Percentiles rank a stretch among this genome's conserved stretches.
Evolutionary conservation across 2,113 vertebrate species (phyloP).

Genomic region (Plecotus auritus): DNA sequence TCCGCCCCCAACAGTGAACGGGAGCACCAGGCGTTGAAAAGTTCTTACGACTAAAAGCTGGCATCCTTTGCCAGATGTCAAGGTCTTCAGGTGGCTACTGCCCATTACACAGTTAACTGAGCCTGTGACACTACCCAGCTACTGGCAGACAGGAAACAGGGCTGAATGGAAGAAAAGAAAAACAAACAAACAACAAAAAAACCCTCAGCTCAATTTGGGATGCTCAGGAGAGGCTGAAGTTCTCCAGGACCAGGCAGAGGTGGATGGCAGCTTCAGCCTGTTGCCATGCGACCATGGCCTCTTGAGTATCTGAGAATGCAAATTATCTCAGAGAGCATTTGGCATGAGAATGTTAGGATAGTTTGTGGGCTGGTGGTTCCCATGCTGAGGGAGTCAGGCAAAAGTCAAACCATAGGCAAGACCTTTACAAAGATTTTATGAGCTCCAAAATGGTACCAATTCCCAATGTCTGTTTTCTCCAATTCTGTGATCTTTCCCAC

Average conservation of each 20-base stretch:
- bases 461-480: background rate
- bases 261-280: background rate
- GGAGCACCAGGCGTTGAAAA: background rate
- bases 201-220: background rate
- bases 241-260: background rate
- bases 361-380: background rate
- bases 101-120: background rate
- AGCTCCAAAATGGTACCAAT: background rate
- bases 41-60: background rate
- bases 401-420: background rate
- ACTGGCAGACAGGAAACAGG: background rate
- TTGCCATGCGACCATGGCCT: accelerated
- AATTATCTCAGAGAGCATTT: background rate
- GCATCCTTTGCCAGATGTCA: background rate
- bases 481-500: background rate
- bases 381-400: background rate
- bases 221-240: background rate
- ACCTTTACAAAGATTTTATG: background rate
- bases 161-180: background rate
- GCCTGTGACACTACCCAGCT: background rate
- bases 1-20: background rate
- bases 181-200: background rate
- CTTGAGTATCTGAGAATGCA: background rate
- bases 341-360: background rate
- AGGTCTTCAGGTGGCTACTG: background rate